Evolutionary conservation across 2,797 vertebrate species (phyloP), one percentile per base, ranked within the genome.

Genomic region (Eospalax fontanierii): DNA sequence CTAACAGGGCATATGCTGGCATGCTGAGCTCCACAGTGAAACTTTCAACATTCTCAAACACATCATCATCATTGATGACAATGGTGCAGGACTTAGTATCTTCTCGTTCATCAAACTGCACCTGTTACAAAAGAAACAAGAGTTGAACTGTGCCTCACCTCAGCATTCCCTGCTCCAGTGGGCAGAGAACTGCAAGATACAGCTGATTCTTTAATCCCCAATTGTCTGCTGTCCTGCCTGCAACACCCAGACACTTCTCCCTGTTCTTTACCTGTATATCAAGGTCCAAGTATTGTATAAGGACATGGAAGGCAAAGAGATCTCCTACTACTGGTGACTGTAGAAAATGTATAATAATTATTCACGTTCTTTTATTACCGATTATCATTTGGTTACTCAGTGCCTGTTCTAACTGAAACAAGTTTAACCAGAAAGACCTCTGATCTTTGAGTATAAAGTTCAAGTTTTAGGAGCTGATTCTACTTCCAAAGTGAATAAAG

Each of bases 91-190:
- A 98, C 97, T 99, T 99, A 79, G 98, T 99, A 97, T 99, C 99
- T 97, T 99, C 99, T 19, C 98, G 97, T 95, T 99, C 99, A 79
- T 99, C 99, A 61, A 99, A 99, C 98, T 99, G 99, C 2, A 99
- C 99, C 99, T 99, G 98, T 35, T 83, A 46, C 19, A 57, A 40
- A n/a, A 26, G 30, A 88, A 92, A 90, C 14, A 94, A 11, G 28
- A 38, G 46, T 70, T 40, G 15, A 73, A 16, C 0, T 0, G 1
- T 7, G 85, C 10, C 24, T 15, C 0, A 6, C 26, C n/a, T 11
- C 0, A 6, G 43, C 19, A 54, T 93, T 59, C 43, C 19, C 59
- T 0, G 26, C 50, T 26, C 11, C 26, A 14, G 15, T 2, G 18
- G 57, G 15, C 38, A 79, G 26, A 91, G 22, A 75, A 70, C 28